phyloP scores from a whole-genome alignment of 2,888 invertebrate species.

The Epiblema foenella region DNA sequence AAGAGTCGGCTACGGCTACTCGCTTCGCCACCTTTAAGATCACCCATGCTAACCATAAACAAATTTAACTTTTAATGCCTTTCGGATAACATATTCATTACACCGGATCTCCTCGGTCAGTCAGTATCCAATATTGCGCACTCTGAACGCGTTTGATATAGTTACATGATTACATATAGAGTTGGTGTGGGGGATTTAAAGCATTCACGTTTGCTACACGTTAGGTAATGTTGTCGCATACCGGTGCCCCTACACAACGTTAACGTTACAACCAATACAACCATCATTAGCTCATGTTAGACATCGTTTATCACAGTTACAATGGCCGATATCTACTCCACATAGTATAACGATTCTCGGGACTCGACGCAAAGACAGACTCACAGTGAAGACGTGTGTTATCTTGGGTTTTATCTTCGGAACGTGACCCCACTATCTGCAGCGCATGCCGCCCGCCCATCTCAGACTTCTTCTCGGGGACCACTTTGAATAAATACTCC shows the following conservation, averaged over 20 bases:
- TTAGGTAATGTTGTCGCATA: constrained; percentile 9
- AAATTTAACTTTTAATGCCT: constrained; percentile 19
- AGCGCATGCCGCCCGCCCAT: constrained; percentile 74
- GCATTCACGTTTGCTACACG: neutral
- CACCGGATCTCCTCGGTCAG: neutral
- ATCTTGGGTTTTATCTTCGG: constrained; percentile 76
- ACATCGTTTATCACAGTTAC: constrained; percentile 35
- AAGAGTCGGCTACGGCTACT: constrained; percentile 14
- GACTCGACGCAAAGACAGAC: constrained; percentile 69
- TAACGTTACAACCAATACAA: constrained; percentile 23
- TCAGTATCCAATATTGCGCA: neutral
- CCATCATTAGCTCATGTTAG: constrained; percentile 39
- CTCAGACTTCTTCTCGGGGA: constrained; percentile 60
- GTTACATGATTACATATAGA: no score
- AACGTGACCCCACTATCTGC: constrained; percentile 81
- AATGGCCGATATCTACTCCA: constrained; percentile 27
- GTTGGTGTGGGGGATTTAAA: no score
- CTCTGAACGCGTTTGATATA: no score
- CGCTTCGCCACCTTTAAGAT: constrained; percentile 19
- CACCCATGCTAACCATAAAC: constrained; percentile 10
- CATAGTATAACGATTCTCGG: constrained; percentile 40
- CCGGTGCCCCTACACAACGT: neutral
- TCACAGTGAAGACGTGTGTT: constrained; percentile 72
- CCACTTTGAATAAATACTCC: constrained; percentile 66
- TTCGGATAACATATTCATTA: constrained; percentile 6